phyloP scores from a whole-genome alignment of 2,113 vertebrate species.

The Halcyon malimbica region DNA sequence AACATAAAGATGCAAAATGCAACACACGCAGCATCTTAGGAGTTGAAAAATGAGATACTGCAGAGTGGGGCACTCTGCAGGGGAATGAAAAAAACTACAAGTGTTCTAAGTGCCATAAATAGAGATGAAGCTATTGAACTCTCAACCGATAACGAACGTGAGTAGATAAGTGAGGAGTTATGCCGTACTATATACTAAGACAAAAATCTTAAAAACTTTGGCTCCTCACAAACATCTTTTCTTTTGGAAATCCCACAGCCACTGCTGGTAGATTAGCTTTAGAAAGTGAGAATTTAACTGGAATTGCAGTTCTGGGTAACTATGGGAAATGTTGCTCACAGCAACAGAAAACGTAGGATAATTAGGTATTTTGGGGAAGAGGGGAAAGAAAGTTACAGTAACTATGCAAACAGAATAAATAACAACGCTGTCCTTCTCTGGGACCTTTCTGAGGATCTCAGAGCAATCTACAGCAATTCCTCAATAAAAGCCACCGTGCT shows the following conservation, averaged over 20 bases:
- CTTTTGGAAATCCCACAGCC: conserved; percentile 24
- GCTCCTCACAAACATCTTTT: neutral
- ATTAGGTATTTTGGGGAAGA: conserved; percentile 16
- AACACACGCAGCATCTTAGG: neutral
- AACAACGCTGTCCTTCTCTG: neutral
- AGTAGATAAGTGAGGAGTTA: neutral
- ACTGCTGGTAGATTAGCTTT: neutral
- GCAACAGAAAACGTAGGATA: conserved; percentile 35
- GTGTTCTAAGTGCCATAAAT: neutral
- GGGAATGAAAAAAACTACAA: neutral
- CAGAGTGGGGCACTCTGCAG: neutral
- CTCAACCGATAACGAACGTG: neutral
- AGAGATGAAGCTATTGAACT: neutral
- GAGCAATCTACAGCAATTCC: neutral
- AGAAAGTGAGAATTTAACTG: conserved; percentile 28
- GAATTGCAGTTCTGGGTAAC: conserved; percentile 34
- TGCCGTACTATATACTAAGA: neutral
- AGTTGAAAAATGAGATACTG: neutral
- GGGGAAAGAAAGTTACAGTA: conserved; percentile 9
- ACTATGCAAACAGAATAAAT: conserved; percentile 6
- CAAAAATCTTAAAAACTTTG: conserved; percentile 17
- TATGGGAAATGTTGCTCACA: conserved; percentile 24
- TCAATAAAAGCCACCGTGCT: neutral
- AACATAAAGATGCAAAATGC: neutral
- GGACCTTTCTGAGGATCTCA: neutral